Percentiles rank a stretch among this genome's conserved stretches.
These are phyloP conservation scores for Dinocampus coccinellae DNA, from an alignment of 2,888 invertebrate genomes.

Conservation along the genomic window DNA sequence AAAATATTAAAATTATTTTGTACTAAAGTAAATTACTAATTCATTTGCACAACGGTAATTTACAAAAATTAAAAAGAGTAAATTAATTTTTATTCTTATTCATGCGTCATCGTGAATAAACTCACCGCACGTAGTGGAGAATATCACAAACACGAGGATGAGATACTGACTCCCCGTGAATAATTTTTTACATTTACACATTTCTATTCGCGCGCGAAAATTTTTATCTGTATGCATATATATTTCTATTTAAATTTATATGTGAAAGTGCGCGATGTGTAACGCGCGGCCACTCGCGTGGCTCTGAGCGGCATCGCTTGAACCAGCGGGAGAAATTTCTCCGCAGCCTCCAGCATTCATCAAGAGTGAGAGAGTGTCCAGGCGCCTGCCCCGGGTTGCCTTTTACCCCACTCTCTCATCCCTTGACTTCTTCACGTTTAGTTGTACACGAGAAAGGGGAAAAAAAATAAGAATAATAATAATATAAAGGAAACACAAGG, in stretches of 20 bases:
- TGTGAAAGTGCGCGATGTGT: conserved; percentile 42
- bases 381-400: conserved; percentile 46
- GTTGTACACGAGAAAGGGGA: not conserved
- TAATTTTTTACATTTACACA: not conserved
- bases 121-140: conserved; percentile 18
- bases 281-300: conserved; percentile 64
- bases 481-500: not conserved
- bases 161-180: not conserved
- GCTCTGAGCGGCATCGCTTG: conserved; percentile 54
- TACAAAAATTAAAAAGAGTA: too few species aligned
- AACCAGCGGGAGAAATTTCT: conserved; percentile 47
- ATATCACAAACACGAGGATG: not conserved
- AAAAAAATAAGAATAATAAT: not conserved
- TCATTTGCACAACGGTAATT: too few species aligned
- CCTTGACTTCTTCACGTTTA: not conserved
- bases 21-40: too few species aligned
- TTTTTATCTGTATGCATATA: conserved; percentile 14
- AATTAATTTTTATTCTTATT: too few species aligned
- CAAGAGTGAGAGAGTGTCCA: conserved; percentile 39
- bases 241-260: not conserved
- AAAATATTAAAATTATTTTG: too few species aligned
- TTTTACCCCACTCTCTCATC: conserved; percentile 16
- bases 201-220: conserved; percentile 20
- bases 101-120: not conserved
- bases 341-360: conserved; percentile 35